phyloP scores from a whole-genome alignment of 2,888 invertebrate genomes.

The Drosophila recens region DNA sequence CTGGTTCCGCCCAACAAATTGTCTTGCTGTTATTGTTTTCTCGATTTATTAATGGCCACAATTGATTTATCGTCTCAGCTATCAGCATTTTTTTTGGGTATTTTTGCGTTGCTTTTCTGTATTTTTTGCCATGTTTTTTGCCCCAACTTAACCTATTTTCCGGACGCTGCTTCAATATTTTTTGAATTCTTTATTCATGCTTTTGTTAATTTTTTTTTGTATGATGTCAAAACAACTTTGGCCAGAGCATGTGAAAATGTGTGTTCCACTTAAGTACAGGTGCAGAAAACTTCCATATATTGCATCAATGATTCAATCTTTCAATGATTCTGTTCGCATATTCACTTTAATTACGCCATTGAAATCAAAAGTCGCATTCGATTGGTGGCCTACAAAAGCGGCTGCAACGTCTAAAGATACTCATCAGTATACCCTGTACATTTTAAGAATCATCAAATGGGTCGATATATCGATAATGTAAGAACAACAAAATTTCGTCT shows the following conservation, averaged over 20 bases:
- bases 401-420: constrained; percentile 31
- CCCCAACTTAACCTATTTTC: constrained; percentile 62
- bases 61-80: constrained; percentile 65
- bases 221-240: constrained; percentile 30
- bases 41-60: constrained; percentile 68
- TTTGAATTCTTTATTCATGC: constrained; percentile 26
- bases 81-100: constrained; percentile 30
- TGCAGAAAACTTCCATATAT: constrained; percentile 41
- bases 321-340: constrained; percentile 16
- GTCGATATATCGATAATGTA: neutral
- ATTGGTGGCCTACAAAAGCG: constrained; percentile 61
- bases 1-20: constrained; percentile 52
- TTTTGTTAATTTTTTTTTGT: constrained; percentile 3
- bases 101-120: neutral
- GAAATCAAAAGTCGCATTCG: constrained; percentile 57
- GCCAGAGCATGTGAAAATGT: constrained; percentile 34
- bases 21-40: constrained; percentile 23
- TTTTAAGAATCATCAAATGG: neutral
- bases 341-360: constrained; percentile 49
- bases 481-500: neutral
- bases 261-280: constrained; percentile 44
- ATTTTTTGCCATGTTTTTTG: neutral
- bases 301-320: constrained; percentile 13
- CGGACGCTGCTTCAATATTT: constrained; percentile 29
- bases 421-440: constrained; percentile 46